A percentile compares a stretch with the other conserved stretches of the same genome.
Evolutionary conservation across 2,113 vertebrate genomes (phyloP).

Genomic region (Syrmaticus mikado): DNA sequence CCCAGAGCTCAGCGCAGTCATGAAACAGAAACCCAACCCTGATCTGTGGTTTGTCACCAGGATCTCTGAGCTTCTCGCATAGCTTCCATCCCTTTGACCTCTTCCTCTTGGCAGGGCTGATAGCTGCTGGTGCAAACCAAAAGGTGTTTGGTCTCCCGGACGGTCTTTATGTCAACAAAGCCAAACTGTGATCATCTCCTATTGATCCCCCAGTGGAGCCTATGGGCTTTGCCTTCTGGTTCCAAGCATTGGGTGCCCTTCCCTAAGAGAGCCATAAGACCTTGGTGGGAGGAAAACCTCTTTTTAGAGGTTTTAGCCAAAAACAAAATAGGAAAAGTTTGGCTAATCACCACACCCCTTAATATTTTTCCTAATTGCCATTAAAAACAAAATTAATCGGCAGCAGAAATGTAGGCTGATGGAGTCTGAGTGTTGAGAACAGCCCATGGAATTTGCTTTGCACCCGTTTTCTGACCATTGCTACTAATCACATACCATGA

Average conservation of each 20-base stretch:
- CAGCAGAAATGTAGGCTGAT: not conserved
- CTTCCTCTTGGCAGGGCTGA: not conserved
- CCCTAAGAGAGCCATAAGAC: not conserved
- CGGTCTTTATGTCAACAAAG: not conserved
- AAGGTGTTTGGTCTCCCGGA: not conserved
- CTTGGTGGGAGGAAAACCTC: no score
- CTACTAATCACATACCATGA: constrained; percentile 71
- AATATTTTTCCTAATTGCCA: constrained; percentile 3
- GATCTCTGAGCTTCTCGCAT: not conserved
- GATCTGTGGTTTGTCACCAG: not conserved
- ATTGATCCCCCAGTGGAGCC: not conserved
- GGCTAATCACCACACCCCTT: not conserved
- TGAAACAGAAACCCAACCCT: not conserved
- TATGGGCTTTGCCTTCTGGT: not conserved
- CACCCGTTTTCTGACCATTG: constrained; percentile 59
- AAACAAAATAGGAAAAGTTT: not conserved
- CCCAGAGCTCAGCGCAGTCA: not conserved
- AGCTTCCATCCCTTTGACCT: not conserved
- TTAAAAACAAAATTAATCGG: not conserved
- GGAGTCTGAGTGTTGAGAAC: not conserved
- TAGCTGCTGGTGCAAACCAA: not conserved
- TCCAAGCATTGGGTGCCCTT: not conserved
- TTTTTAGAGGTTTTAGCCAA: not conserved
- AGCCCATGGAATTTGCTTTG: constrained; percentile 34
- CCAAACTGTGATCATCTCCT: rapidly evolving